Evolutionary conservation across 2,888 invertebrate species (phyloP).

Genomic region (Mythimna impura): DNA sequence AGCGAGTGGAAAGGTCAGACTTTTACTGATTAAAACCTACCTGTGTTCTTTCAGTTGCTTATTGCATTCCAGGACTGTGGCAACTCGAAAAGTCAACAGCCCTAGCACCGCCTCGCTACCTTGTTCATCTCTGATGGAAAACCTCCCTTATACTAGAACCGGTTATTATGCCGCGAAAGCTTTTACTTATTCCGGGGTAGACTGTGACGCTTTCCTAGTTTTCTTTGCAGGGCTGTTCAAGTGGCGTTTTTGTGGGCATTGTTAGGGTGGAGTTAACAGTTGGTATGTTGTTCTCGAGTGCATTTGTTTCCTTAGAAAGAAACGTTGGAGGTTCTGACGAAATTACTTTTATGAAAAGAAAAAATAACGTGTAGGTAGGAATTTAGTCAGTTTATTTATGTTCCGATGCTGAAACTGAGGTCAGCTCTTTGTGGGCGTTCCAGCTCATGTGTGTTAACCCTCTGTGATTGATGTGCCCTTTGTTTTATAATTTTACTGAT

Average conservation of each 20-base stretch:
- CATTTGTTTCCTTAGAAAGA: neutral
- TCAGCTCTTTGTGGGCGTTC: neutral
- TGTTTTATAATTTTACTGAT: no score
- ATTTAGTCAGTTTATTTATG: neutral
- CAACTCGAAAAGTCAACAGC: no score
- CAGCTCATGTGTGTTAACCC: neutral
- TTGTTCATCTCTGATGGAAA: neutral
- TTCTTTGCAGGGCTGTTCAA: conserved; percentile 46
- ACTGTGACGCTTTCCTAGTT: conserved; percentile 40
- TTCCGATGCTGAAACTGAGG: neutral
- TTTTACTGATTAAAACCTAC: no score
- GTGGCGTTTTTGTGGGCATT: conserved; percentile 41
- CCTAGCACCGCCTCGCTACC: neutral
- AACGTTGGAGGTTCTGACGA: neutral
- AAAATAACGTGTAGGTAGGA: neutral
- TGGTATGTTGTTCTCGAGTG: conserved; percentile 8
- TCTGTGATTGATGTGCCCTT: no score
- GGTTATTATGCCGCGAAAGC: conserved; percentile 53
- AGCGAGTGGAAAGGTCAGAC: no score
- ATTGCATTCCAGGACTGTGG: no score
- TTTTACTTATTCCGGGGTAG: conserved; percentile 56
- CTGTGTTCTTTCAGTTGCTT: no score
- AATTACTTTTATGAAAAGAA: conserved; percentile 7
- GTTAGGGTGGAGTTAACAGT: conserved; percentile 22
- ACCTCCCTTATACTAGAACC: conserved; percentile 35